A percentile compares a stretch with the other conserved stretches of the same genome.
phyloP scores from a whole-genome alignment of 2,888 invertebrate genomes.

The Cyclophora punctaria region DNA sequence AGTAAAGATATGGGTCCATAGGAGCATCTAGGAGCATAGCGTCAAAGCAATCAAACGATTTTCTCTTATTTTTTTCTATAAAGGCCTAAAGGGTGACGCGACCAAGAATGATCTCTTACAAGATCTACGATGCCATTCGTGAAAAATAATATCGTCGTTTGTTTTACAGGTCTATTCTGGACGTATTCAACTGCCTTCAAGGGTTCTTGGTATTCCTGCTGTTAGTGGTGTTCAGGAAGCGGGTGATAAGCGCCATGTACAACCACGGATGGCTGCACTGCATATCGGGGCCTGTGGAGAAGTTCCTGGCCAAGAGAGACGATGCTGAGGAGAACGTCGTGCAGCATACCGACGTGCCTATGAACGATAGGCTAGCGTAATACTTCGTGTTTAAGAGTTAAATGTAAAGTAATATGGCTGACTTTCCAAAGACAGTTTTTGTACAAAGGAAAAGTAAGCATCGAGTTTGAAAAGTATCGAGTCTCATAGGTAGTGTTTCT shows the following conservation, averaged over 20 bases:
- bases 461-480: too few species aligned
- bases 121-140: too few species aligned
- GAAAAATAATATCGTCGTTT: too few species aligned
- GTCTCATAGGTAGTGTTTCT: too few species aligned
- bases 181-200: constrained; percentile 76
- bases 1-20: too few species aligned
- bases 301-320: constrained; percentile 44
- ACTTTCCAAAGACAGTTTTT: too few species aligned
- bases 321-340: constrained; percentile 67
- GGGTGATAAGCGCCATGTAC: constrained; percentile 59
- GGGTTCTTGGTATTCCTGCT: constrained; percentile 77
- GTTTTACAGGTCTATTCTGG: constrained; percentile 70
- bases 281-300: constrained; percentile 39
- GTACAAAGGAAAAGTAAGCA: too few species aligned
- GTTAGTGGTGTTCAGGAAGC: constrained; percentile 73
- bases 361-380: constrained; percentile 30
- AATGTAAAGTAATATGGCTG: neutral
- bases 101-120: too few species aligned
- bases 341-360: constrained; percentile 47
- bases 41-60: too few species aligned
- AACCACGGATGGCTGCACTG: constrained; percentile 46
- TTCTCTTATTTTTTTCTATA: too few species aligned
- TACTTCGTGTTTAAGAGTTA: neutral
- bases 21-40: too few species aligned
- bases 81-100: too few species aligned